Evolutionary conservation across 2,797 vertebrate genomes (phyloP).

Genomic region (Notolabrus celidotus): DNA sequence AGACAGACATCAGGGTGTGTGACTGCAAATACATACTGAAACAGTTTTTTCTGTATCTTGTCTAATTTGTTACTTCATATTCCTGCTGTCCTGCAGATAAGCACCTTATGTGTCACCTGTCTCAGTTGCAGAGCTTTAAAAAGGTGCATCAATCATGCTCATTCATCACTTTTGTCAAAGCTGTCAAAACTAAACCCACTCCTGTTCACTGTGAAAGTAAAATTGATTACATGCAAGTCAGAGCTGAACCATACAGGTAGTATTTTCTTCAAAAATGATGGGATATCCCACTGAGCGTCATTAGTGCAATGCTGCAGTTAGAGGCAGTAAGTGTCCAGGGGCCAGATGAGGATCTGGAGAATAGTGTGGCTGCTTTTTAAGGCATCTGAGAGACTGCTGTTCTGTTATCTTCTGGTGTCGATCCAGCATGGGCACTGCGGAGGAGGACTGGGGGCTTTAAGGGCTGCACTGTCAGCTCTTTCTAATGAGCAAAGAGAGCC

Average conservation of each 20-base stretch:
- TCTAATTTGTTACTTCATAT: neutral
- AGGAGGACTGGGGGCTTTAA: constrained; percentile 67
- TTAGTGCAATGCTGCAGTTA: constrained; percentile 64
- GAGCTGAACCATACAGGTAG: constrained; percentile 8
- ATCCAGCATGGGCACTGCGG: constrained; percentile 76
- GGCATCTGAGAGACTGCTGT: constrained; percentile 57
- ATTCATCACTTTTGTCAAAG: neutral
- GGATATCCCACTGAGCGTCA: constrained; percentile 54
- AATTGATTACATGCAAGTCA: constrained; percentile 27
- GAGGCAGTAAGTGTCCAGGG: constrained; percentile 32
- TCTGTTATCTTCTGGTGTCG: constrained; percentile 71
- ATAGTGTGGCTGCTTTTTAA: constrained; percentile 54
- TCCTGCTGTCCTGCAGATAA: constrained; percentile 13
- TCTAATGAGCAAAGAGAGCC: constrained; percentile 77
- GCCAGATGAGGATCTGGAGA: constrained; percentile 29
- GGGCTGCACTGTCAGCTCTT: constrained; percentile 78
- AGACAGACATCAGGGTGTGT: constrained; percentile 6
- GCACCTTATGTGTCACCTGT: neutral
- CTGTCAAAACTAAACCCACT: constrained; percentile 4
- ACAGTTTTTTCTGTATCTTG: neutral
- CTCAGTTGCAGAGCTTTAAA: constrained; percentile 7
- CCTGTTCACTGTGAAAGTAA: neutral
- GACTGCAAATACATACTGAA: constrained; percentile 9
- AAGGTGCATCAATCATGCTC: neutral
- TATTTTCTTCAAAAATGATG: constrained; percentile 25